Percentiles rank a stretch among this genome's conserved stretches.
Conservation (phyloP, 2,113 vertebrate species). For the Alouatta palliata region DNA sequence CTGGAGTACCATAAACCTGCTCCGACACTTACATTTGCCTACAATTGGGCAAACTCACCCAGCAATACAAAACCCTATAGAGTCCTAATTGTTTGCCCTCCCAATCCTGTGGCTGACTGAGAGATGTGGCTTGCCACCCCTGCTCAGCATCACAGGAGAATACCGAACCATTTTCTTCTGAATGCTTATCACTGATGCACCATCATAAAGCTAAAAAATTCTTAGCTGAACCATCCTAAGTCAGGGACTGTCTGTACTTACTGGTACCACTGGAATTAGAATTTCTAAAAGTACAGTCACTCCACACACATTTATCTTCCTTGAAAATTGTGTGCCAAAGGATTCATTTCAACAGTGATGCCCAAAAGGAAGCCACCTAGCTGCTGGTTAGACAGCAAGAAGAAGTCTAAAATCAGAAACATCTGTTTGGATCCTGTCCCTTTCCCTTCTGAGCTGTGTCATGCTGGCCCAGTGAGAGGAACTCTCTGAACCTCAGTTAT, state of each 20-base stretch:
- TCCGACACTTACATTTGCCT: background rate
- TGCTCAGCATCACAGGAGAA: background rate
- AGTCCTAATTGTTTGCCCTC: background rate
- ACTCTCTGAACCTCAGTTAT: background rate
- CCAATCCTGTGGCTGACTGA: background rate
- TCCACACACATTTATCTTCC: background rate
- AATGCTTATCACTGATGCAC: background rate
- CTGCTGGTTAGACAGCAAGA: background rate
- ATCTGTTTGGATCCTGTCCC: background rate
- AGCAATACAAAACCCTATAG: background rate
- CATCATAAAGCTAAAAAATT: background rate
- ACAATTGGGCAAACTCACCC: background rate
- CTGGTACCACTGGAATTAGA: background rate
- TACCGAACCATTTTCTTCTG: background rate
- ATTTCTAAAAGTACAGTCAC: background rate
- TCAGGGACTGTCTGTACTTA: background rate
- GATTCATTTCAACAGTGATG: background rate
- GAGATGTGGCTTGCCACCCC: background rate
- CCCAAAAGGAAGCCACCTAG: background rate
- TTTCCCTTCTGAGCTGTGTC: background rate
- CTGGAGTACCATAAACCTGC: background rate
- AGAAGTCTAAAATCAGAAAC: background rate
- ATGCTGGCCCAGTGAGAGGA: background rate
- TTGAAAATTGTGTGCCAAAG: background rate
- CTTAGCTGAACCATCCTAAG: background rate